These are phyloP conservation scores for Criorhina ranunculi DNA, from an alignment of 2,888 invertebrate genomes.

Conservation along the genomic window DNA sequence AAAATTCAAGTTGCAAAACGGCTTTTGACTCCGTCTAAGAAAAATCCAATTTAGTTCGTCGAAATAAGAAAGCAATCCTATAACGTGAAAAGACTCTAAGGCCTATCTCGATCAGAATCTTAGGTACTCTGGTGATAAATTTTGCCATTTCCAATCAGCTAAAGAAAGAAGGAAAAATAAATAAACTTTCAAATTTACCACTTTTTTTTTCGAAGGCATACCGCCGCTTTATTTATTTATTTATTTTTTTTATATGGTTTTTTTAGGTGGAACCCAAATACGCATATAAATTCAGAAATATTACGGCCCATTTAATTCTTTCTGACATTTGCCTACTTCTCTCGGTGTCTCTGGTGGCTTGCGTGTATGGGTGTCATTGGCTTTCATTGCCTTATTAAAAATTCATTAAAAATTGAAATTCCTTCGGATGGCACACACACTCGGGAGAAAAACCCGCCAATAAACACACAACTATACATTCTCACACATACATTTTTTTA, in stretches of 20 bases:
- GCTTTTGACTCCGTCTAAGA: no score
- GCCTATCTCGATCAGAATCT: no score
- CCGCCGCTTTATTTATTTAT: background rate
- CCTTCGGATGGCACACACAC: conserved; percentile 35
- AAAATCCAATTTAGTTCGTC: no score
- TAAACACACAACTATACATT: background rate
- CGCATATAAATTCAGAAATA: conserved; percentile 22
- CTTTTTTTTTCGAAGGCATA: background rate
- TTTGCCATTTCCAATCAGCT: no score
- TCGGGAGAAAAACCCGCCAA: background rate
- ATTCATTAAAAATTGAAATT: conserved; percentile 66
- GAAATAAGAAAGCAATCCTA: no score
- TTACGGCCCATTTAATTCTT: conserved; percentile 28
- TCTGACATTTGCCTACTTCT: conserved; percentile 47
- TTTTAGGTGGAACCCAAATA: conserved; percentile 14
- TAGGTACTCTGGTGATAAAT: no score
- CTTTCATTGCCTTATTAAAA: conserved; percentile 71
- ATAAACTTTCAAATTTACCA: background rate
- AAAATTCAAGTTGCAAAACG: no score
- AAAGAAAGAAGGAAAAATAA: background rate
- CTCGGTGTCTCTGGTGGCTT: background rate
- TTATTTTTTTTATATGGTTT: background rate
- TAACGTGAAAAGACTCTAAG: no score
- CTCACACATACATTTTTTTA: background rate
- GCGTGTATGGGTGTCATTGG: conserved; percentile 65